A percentile compares a stretch with the other conserved stretches of the same genome.
Conservation (phyloP, 2,797 vertebrate genomes). For the Hippoglossus hippoglossus region DNA sequence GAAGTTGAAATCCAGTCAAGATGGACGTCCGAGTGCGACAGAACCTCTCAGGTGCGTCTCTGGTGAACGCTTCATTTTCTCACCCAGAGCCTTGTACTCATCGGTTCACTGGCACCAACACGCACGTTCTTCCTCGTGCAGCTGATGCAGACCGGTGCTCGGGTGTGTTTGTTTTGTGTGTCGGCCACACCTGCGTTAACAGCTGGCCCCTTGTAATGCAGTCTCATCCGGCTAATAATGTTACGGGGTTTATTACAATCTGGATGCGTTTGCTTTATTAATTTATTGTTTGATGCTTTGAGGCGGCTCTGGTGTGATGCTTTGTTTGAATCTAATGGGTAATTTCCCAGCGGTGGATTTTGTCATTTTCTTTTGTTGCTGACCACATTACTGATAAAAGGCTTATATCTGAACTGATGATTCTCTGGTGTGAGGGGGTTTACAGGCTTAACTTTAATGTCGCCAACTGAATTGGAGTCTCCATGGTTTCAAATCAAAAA, state of each 20-base stretch:
- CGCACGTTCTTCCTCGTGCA: background rate
- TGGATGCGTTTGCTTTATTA: conserved; percentile 35
- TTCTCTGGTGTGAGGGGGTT: too few relatives aligned
- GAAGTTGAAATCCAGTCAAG: conserved; percentile 25
- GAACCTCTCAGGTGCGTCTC: too few relatives aligned
- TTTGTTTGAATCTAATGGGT: background rate
- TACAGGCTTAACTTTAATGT: too few relatives aligned
- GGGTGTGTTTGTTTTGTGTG: background rate
- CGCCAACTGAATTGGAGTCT: too few relatives aligned
- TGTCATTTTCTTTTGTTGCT: background rate
- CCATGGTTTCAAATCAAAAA: too few relatives aligned
- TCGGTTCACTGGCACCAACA: background rate
- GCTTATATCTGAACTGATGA: too few relatives aligned
- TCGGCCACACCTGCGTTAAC: conserved; percentile 42
- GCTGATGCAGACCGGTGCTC: background rate
- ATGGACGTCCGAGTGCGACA: background rate
- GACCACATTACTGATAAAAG: too few relatives aligned
- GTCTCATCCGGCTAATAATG: conserved; percentile 24
- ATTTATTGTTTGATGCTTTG: conserved; percentile 11
- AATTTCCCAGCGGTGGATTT: background rate
- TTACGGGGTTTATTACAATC: conserved; percentile 1
- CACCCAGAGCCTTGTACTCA: background rate
- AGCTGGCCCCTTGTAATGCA: conserved; percentile 29
- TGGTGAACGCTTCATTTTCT: too few relatives aligned
- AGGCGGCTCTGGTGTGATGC: background rate